Conservation (phyloP, 2,888 invertebrate genomes). For the Disparrhopalites patrizii region DNA sequence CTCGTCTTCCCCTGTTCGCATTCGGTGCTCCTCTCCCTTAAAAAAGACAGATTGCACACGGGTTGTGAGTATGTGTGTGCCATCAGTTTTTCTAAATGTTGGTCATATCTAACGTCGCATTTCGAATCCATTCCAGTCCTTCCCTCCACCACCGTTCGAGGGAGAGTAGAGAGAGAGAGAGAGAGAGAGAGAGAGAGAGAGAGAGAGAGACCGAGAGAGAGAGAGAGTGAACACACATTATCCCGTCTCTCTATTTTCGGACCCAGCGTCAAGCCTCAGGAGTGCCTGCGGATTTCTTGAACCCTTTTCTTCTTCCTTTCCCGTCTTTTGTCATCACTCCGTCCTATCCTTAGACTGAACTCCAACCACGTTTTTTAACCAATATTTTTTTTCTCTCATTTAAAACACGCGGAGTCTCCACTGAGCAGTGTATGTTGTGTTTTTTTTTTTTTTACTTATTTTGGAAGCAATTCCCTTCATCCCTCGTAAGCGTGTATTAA, state of each 20-base stretch:
- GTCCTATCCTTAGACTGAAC: not conserved
- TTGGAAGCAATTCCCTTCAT: not conserved
- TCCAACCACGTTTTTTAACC: not conserved
- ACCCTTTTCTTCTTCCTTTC: constrained; percentile 1
- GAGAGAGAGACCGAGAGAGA: no score
- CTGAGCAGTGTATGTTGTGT: no score
- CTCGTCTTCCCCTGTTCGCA: constrained; percentile 9
- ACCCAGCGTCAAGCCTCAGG: constrained; percentile 23
- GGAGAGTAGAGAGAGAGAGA: no score
- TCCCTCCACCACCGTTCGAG: not conserved
- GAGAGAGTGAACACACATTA: constrained; percentile 2
- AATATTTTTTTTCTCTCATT: not conserved
- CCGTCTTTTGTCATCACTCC: constrained; percentile 18
- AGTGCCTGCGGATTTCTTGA: constrained; percentile 13
- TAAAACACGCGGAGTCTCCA: no score
- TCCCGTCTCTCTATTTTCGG: constrained; percentile 25
- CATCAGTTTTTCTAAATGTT: constrained; percentile 28
- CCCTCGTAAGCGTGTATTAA: no score
- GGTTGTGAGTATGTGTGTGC: constrained; percentile 22
- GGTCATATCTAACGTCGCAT: constrained; percentile 22
- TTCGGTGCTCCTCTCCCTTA: no score
- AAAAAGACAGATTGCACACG: constrained; percentile 34
- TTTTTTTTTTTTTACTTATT: constrained; percentile 5
- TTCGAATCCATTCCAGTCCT: constrained; percentile 11
- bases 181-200: no score